Evolutionary conservation across 2,113 vertebrate genomes (phyloP).

Genomic region (Pteruthius melanotis): DNA sequence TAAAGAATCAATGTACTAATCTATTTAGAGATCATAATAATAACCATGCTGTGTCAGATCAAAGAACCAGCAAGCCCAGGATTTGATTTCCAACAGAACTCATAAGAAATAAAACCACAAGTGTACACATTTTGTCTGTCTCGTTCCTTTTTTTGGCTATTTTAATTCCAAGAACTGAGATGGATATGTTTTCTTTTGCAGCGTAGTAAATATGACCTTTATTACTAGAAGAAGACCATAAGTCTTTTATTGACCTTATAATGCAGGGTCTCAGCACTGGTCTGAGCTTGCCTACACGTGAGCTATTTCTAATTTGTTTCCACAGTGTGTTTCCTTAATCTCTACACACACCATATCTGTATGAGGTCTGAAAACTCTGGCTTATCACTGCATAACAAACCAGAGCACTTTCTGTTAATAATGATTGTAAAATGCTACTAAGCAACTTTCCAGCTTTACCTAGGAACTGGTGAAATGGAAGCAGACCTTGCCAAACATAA

Average conservation of each 20-base stretch:
- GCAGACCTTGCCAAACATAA: not conserved
- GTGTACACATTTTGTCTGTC: not conserved
- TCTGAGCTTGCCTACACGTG: not conserved
- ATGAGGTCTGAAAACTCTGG: not conserved
- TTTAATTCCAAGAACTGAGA: not conserved
- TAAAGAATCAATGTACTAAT: not conserved
- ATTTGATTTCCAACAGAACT: not conserved
- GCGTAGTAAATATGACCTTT: rapidly evolving
- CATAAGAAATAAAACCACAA: not conserved
- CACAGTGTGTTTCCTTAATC: not conserved
- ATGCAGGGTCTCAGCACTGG: not conserved
- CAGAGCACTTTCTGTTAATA: not conserved
- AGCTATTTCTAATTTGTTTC: not conserved
- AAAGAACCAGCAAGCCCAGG: not conserved
- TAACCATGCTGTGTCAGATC: not conserved
- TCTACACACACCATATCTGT: too few species aligned
- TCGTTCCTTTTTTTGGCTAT: not conserved
- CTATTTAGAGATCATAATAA: not conserved
- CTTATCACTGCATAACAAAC: not conserved
- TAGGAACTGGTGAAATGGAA: not conserved
- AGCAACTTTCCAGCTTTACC: not conserved
- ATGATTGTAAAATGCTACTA: not conserved
- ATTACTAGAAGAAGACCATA: not conserved
- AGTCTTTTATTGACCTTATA: not conserved
- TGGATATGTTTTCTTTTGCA: not conserved